Base-by-base conservation (phyloP, 2,888 invertebrate genomes). In the Uropetala carovei region DNA sequence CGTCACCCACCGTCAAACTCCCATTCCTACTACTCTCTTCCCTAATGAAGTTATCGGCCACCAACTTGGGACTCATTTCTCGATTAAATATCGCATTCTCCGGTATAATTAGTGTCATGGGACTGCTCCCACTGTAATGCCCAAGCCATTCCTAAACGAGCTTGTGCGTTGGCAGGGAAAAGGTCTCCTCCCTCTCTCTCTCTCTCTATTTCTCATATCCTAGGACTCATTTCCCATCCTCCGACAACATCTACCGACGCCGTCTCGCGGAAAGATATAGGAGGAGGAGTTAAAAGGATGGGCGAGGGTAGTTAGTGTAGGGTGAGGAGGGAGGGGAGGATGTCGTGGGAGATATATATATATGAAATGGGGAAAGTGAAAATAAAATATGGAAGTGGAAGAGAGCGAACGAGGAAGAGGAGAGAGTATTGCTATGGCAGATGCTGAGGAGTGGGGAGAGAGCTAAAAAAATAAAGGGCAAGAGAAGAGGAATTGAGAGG, bases 41-140 rank as follows among this genome's bases (percentile, higher is more conserved):
- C 64, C 89, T 89, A 89, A 89, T 89, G 89, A 89, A 89, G 89
- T 89, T 89, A 89, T 89, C 89, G 64, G 86, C 86, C 86, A 60
- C 86, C 60, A 60, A 86, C 86, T 86, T 30, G 86, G 86, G 64
- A 89, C 89, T 89, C 89, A 89, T 89, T 89, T 89, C 64, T 68
- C 64, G 60, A 89, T 89, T 89, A 89, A 89, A 89, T 89, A 89
- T 89, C 89, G 68, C 89, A 64, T 89, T 89, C 89, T 60, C 56
- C 89, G 89, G 64, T 43, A 89, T 89, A 89, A 89, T 89, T 89
- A 89, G 43, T 89, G 89, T 89, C 89, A 27, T 43, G 89, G 89
- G 89, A 89, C 89, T 89, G 89, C 16, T 86, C 30, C 86, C 85
- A 58, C 58, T 30, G 89, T 89, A 89, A 89, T 89, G 68, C 89